Conservation (phyloP, 2,888 invertebrate genomes). For the Dicycla oo region DNA sequence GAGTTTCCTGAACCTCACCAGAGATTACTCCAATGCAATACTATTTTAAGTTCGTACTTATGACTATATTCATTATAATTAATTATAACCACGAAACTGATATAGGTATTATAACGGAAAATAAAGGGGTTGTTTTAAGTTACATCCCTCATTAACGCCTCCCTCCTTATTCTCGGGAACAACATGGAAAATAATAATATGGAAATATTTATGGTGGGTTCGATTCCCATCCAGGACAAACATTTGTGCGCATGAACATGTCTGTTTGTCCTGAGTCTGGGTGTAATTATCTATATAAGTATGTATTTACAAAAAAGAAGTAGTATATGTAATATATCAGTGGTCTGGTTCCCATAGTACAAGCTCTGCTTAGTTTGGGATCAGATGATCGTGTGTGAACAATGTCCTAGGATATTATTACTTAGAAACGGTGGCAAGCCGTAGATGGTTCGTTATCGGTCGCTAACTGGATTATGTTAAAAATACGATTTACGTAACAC, state of each 20-base stretch:
- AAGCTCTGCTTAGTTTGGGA: no score
- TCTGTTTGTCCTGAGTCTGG: no score
- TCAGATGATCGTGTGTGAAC: no score
- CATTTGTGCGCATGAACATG: no score
- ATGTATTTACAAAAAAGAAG: no score
- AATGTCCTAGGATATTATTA: no score
- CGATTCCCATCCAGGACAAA: no score
- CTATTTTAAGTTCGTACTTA: constrained; percentile 3
- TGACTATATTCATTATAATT: constrained; percentile 18
- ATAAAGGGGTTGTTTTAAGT: constrained; percentile 53
- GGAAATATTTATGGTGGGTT: constrained; percentile 45
- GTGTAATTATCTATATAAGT: no score
- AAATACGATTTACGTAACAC: constrained; percentile 2
- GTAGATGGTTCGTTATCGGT: constrained; percentile 6
- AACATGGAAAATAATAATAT: constrained; percentile 30
- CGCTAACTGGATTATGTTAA: neutral
- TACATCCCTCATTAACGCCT: constrained; percentile 55
- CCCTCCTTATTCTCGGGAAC: constrained; percentile 16
- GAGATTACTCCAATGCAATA: neutral
- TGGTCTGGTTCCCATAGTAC: no score
- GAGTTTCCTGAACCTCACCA: neutral
- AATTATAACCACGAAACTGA: constrained; percentile 39
- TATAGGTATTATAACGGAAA: constrained; percentile 18
- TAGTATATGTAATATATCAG: no score
- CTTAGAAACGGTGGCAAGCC: neutral